Evolutionary conservation across 2,888 invertebrate species (phyloP).

Genomic region (Parnassius mnemosyne): DNA sequence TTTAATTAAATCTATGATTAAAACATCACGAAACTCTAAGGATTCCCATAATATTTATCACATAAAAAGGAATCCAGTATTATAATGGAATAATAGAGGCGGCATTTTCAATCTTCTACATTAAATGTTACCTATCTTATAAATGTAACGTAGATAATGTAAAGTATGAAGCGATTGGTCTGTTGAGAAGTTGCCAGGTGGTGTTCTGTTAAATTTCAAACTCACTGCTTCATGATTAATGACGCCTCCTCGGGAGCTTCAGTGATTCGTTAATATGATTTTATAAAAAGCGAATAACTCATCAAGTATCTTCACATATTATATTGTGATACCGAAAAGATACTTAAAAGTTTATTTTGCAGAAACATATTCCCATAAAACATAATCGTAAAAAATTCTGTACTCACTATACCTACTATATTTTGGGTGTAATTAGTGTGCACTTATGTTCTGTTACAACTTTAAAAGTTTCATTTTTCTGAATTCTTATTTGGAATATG

Average conservation of each 20-base stretch:
- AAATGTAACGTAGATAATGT: background rate
- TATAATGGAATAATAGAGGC: no score
- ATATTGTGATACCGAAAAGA: background rate
- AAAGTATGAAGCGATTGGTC: slow-evolving; percentile 3
- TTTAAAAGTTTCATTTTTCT: no score
- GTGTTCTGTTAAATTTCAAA: slow-evolving; percentile 8
- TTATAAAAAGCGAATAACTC: slow-evolving; percentile 5
- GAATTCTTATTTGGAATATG: no score
- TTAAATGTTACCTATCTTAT: background rate
- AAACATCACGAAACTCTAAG: no score
- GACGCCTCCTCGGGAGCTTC: slow-evolving; percentile 4
- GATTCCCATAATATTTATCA: no score
- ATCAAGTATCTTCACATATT: slow-evolving; percentile 1
- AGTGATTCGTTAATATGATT: slow-evolving; percentile 17
- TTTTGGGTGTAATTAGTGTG: no score
- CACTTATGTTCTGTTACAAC: no score
- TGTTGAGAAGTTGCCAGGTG: slow-evolving; percentile 8
- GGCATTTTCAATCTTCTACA: background rate
- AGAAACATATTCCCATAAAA: background rate
- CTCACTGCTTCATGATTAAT: slow-evolving; percentile 13
- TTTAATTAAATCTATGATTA: no score
- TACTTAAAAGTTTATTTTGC: no score
- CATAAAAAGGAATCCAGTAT: no score
- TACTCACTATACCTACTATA: no score
- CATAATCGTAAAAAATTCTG: no score